phyloP scores from a whole-genome alignment of 2,797 vertebrate species.

The Capromys pilorides region DNA sequence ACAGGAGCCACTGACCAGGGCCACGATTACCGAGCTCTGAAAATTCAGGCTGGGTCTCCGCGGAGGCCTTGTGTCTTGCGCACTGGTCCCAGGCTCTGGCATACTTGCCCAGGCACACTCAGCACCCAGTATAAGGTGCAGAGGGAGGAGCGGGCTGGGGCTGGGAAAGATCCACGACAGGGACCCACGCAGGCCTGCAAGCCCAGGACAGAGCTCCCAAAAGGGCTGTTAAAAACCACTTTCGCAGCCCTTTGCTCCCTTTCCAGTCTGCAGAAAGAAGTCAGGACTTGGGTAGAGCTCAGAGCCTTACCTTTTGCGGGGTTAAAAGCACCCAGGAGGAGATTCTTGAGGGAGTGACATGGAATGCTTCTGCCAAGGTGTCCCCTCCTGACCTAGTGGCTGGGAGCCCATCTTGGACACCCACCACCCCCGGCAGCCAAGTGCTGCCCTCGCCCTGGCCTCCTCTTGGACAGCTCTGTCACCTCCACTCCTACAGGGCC shows the following conservation, averaged over 20 bases:
- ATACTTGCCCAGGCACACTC: background rate
- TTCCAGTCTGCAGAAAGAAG: constrained; percentile 28
- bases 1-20: background rate
- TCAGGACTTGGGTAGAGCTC: constrained; percentile 66
- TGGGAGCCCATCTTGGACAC: constrained; percentile 58
- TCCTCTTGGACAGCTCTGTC: constrained; percentile 61
- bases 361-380: constrained; percentile 46
- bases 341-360: constrained; percentile 71
- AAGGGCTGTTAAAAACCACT: constrained; percentile 72
- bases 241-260: constrained; percentile 56
- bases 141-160: background rate
- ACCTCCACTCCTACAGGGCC: constrained; percentile 65
- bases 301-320: constrained; percentile 82
- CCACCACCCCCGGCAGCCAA: constrained; percentile 32
- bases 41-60: background rate
- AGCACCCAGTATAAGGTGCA: background rate
- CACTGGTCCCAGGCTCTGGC: background rate
- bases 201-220: background rate
- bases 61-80: background rate
- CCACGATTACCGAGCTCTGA: background rate
- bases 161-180: background rate
- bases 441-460: constrained; percentile 51
- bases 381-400: constrained; percentile 67
- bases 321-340: constrained; percentile 42
- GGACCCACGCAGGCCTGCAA: too few species aligned